Conservation (phyloP, 1,140 invertebrate genomes). For the Cydia amplana region DNA sequence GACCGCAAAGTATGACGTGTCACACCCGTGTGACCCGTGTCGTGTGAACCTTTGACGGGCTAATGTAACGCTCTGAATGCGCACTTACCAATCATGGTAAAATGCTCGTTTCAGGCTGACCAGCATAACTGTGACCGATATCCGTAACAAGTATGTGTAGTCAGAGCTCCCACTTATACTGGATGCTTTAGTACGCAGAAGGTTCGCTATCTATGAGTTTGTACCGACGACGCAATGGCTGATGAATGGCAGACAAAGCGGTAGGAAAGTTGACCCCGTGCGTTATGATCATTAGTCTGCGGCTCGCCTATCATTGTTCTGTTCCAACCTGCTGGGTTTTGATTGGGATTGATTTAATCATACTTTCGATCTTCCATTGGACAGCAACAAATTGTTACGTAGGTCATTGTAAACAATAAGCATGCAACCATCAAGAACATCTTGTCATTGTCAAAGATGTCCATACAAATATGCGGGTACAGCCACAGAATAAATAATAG, state of each 20-base stretch:
- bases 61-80: background rate
- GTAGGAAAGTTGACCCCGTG: slow-evolving; percentile 14
- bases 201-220: background rate
- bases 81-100: background rate
- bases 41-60: background rate
- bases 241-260: slow-evolving; percentile 14
- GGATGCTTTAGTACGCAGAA: background rate
- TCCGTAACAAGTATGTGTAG: background rate
- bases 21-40: background rate
- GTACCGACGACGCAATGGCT: background rate
- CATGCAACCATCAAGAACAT: background rate
- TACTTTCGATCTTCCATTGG: slow-evolving; percentile 1
- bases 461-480: background rate
- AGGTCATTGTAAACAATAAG: background rate
- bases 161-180: background rate
- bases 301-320: slow-evolving; percentile 17
- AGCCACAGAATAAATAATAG: no score
- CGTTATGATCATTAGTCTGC: slow-evolving; percentile 18
- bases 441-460: background rate
- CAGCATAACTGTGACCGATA: background rate
- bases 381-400: background rate
- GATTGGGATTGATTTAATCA: slow-evolving; percentile 19
- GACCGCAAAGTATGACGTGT: background rate
- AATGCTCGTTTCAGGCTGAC: background rate
- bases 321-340: slow-evolving; percentile 2